Conservation (phyloP, 2,888 invertebrate species). For the Chrysolina oricalcia region DNA sequence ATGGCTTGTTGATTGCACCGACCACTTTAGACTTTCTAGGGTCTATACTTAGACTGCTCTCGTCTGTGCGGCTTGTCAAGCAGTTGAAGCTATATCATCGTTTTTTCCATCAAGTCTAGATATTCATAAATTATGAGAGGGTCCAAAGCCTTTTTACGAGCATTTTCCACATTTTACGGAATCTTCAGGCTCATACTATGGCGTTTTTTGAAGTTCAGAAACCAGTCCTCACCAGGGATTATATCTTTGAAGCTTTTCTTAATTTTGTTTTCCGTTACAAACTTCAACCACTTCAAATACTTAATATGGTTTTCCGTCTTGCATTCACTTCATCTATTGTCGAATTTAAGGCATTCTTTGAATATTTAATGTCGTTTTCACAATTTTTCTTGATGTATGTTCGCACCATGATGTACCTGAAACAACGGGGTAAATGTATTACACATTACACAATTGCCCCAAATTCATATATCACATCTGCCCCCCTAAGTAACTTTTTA, state of each 20-base stretch:
- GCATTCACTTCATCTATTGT: not conserved
- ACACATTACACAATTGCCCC: not conserved
- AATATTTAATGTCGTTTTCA: slow-evolving; percentile 2
- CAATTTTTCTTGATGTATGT: not conserved
- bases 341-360: too few relatives aligned
- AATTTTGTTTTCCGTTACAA: slow-evolving; percentile 53
- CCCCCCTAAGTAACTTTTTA: not conserved
- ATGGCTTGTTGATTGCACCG: slow-evolving; percentile 18
- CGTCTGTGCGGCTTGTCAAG: slow-evolving; percentile 2
- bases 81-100: not conserved
- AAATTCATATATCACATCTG: not conserved
- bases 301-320: slow-evolving; percentile 35
- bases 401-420: slow-evolving; percentile 1
- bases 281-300: slow-evolving; percentile 53
- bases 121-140: slow-evolving; percentile 73
- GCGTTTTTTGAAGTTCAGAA: slow-evolving; percentile 54
- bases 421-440: slow-evolving; percentile 3
- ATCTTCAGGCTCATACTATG: slow-evolving; percentile 63
- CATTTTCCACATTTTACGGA: slow-evolving; percentile 64
- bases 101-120: slow-evolving; percentile 20
- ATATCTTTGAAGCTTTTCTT: slow-evolving; percentile 57
- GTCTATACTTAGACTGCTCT: not conserved
- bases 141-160: slow-evolving; percentile 57
- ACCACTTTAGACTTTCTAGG: slow-evolving; percentile 34
- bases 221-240: slow-evolving; percentile 58